Evolutionary conservation across 2,113 vertebrate genomes (phyloP), one percentile per base, ranked within the genome.

Genomic region (Sigmodon hispidus): DNA sequence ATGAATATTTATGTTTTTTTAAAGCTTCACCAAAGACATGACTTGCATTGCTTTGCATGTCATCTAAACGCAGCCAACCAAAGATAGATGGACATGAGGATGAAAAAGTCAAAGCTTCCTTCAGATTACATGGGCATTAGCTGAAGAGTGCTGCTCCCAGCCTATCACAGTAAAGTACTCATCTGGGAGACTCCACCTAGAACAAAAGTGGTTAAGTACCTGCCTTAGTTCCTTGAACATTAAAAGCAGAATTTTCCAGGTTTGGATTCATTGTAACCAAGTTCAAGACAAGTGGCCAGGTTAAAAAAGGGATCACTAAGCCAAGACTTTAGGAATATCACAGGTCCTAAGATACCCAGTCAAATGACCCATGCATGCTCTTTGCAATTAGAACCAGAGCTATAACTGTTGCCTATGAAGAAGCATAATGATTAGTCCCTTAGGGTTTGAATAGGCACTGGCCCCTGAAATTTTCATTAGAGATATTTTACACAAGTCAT

Each of bases 1-100:
- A 70, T 92, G 89, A 95, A 93, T 94, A 97, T 94, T 93, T 69
- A 83, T 85, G 90, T 76, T 76, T 63, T 65, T 87, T 90, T 87
- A 67, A 81, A 21, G 10, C 6, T 43, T 45, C 61, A 57, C 36
- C 9, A 89, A 93, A 4, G 40, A 88, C 94, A 87, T 72, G 31
- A 55, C 57, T 96, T 91, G 31, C 67, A 75, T 86, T 90, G 70
- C 26, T 90, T 91, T 97, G 48, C 15, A 45, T 84, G 10, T 1
- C 59, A 31, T 94, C 70, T 45, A 93, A 90, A 69, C 48, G 59
- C 13, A 59, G 79, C 87, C 45, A 93, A 34, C 5, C 65, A 70
- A 96, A 88, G 89, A 69, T 19, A 59, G 63, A 92, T 85, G 59
- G 61, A 4, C 3, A 19, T 31, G 5, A 31, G 0, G 2, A 72